Evolutionary conservation across 2,113 vertebrate species (phyloP).

Genomic region (Emydocephalus ijimae): DNA sequence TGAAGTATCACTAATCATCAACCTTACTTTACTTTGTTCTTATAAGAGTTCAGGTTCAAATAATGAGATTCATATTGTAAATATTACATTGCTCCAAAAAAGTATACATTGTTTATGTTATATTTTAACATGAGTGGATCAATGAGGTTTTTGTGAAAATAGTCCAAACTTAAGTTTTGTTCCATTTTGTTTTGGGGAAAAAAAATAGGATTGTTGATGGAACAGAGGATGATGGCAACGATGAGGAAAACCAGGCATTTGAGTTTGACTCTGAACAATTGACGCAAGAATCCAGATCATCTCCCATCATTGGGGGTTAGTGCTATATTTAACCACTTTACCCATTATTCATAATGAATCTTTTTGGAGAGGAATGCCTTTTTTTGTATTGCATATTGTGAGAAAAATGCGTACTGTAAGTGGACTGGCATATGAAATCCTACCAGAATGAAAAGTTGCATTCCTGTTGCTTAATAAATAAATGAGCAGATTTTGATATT

Average conservation of each 20-base stretch:
- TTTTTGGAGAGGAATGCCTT: constrained; percentile 15
- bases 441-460: neutral
- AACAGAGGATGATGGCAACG: constrained; percentile 71
- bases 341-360: constrained; percentile 3
- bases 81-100: neutral
- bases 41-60: neutral
- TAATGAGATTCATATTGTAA: neutral
- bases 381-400: neutral
- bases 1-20: neutral
- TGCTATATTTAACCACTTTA: constrained; percentile 8
- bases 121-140: neutral
- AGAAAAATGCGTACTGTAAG: neutral
- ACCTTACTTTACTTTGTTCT: neutral
- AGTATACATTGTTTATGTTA: neutral
- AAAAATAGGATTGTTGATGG: constrained; percentile 77
- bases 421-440: neutral
- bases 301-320: constrained; percentile 70
- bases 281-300: constrained; percentile 65
- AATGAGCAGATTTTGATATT: neutral
- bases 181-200: constrained; percentile 17
- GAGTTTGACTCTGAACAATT: constrained; percentile 73
- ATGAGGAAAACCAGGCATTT: constrained; percentile 72
- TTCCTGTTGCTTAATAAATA: neutral
- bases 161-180: neutral
- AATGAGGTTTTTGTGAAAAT: constrained; percentile 13